Evolutionary conservation across 2,113 vertebrate genomes (phyloP), one percentile per base, ranked within the genome.

Genomic region (Pavo muticus): DNA sequence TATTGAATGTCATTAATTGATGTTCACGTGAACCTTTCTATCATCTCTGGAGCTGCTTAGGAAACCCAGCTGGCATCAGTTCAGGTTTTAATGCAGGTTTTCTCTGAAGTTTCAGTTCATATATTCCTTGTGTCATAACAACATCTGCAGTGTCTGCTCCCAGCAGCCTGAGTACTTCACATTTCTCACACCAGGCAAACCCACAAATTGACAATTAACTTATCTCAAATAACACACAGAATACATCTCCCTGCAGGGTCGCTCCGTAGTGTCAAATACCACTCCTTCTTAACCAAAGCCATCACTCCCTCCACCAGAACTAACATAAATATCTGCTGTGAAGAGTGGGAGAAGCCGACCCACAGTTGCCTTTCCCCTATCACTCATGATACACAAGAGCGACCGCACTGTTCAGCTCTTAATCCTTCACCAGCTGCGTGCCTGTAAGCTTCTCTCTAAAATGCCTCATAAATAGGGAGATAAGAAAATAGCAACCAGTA

Each of bases 401-500:
- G 7, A 52, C 30, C 47, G 65, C 56, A 85, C 82, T 10, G 47
- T 40, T 80, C 59, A 74, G 59, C 32, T 35, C 59, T 74, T 44
- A 42, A 16, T 15, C 84, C 71, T 74, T 92, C 47, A 68, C 39
- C 87, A 80, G 40, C 32, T 78, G 37, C 35, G 25, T 14, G 52
- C 56, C 82, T 83, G 71, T n/a, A 80, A 91, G 69, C 57, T 77
- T 67, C 78, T 57, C 83, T 75, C 48, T 83, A 27, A 61, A 52
- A 25, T 35, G 30, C 7, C 52, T 50, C 57, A 73, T 65, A 88
- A 94, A 83, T 54, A 93, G 79, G 52, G 56, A 95, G 79, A 59
- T 56, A 84, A 92, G 45, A 92, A 87, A 93, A 91, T 3, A 90
- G 80, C 32, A 95, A 79, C 4, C 7, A 75, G 30, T n/a, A 69